phyloP scores from a whole-genome alignment of 1,140 invertebrate species.

The Scaptomyza hsui region DNA sequence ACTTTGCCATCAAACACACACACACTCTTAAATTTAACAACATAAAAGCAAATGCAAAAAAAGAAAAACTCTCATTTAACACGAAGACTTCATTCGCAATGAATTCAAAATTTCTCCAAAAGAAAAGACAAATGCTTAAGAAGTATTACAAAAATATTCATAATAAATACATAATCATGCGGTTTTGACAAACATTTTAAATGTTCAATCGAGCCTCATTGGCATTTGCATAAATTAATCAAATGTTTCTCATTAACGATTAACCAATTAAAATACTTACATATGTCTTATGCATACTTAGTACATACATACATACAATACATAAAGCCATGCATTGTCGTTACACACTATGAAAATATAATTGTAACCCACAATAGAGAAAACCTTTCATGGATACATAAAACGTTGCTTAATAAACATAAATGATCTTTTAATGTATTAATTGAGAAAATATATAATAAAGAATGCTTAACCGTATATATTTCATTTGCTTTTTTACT shows the following conservation, averaged over 20 bases:
- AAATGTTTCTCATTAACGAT: slow-evolving; percentile 64
- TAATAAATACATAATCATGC: slow-evolving; percentile 71
- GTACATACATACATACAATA: slow-evolving; percentile 17
- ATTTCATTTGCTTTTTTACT: slow-evolving; percentile 24
- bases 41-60: slow-evolving; percentile 6
- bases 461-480: slow-evolving; percentile 82
- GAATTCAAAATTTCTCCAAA: slow-evolving; percentile 76
- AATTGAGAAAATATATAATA: slow-evolving; percentile 72
- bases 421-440: slow-evolving; percentile 77
- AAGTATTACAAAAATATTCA: slow-evolving; percentile 74
- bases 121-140: slow-evolving; percentile 80
- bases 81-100: slow-evolving; percentile 75
- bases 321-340: slow-evolving; percentile 65
- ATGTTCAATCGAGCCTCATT: slow-evolving; percentile 75
- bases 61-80: slow-evolving; percentile 23
- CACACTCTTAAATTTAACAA: slow-evolving; percentile 5
- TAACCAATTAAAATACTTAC: slow-evolving; percentile 34
- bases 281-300: neutral
- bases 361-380: slow-evolving; percentile 65
- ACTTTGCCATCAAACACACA: slow-evolving; percentile 15
- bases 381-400: slow-evolving; percentile 58
- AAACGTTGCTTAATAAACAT: slow-evolving; percentile 73
- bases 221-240: slow-evolving; percentile 66
- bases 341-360: slow-evolving; percentile 63
- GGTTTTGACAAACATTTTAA: slow-evolving; percentile 76